Base-by-base conservation (phyloP, 2,113 vertebrate species). In the Platichthys stellatus region DNA sequence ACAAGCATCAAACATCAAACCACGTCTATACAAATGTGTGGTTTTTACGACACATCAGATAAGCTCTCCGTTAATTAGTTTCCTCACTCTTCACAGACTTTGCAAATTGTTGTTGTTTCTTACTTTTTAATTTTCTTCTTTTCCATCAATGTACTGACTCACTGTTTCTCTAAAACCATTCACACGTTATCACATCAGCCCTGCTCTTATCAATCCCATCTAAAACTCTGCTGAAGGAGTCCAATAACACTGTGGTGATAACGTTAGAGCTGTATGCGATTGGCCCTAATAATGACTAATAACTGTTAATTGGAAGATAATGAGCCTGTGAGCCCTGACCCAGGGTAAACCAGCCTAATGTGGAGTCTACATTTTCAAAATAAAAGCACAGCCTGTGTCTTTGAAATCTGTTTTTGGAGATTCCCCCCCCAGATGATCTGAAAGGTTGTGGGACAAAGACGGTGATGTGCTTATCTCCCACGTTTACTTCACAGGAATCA, bases 401-500 rank as follows among this genome's bases (percentile, higher is more conserved):
- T 49, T 51, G 17, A 57, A 71, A 70, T n/a, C 56, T 8, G 10
- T 43, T 68, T 31, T 71, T 53, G 43, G 69, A 51, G 59, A 31
- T 60, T 71, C 56, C 70, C 26, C 24, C 72, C 45, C 24, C 18
- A 21, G 60, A 60, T 82, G 76, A 83, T 74, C 68, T 63, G 49
- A 5, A 70, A 54, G 43, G 56, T 82, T 64, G 56, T 13, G 40
- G 54, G 47, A 70, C 18, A 31, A 62, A 13, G 31, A 67, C 79
- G 80, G 71, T 43, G 40, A 78, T 72, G 77, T 53, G 67, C 83
- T 88, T 86, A 90, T 86, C 80, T 73, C 47, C 38, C 60, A 76
- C 72, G 67, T 74, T 79, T 23, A 43, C 76, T 79, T 72, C 58
- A 35, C 47, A 72, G 56, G 40, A 78, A 78, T 79, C 74, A 78